A percentile compares a stretch with the other conserved stretches of the same genome.
phyloP scores from a whole-genome alignment of 2,888 invertebrate species.

The Ophioninae sp. region DNA sequence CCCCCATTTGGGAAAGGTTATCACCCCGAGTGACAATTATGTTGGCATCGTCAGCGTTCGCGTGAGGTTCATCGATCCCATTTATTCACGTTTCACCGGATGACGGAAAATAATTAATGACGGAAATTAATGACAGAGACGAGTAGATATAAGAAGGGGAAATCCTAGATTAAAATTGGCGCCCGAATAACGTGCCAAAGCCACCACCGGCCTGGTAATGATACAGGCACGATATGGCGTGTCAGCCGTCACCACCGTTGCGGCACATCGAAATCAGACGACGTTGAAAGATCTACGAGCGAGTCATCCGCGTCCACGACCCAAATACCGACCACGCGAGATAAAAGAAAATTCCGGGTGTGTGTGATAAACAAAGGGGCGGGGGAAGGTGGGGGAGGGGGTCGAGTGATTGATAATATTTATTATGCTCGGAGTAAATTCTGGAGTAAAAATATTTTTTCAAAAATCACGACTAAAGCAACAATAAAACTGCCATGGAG shows the following conservation, averaged over 20 bases:
- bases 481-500: too few species aligned
- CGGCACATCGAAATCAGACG: slow-evolving; percentile 33
- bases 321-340: slow-evolving; percentile 43
- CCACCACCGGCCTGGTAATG: slow-evolving; percentile 26
- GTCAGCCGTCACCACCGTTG: slow-evolving; percentile 2
- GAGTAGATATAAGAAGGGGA: slow-evolving; percentile 4
- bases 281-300: slow-evolving; percentile 58
- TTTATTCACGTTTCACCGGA: not conserved
- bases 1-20: too few species aligned
- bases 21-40: too few species aligned
- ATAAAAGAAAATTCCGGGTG: slow-evolving; percentile 28
- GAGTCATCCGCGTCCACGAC: slow-evolving; percentile 56
- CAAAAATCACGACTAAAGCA: too few species aligned
- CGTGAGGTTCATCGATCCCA: too few species aligned
- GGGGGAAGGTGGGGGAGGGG: too few species aligned
- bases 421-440: too few species aligned
- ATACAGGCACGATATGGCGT: slow-evolving; percentile 10
- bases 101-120: too few species aligned
- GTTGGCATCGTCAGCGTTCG: not conserved
- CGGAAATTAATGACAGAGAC: not conserved
- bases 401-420: too few species aligned
- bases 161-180: slow-evolving; percentile 6
- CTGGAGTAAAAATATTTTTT: too few species aligned
- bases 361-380: not conserved
- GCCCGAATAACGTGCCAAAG: slow-evolving; percentile 12